Base-by-base conservation (phyloP, 1,140 invertebrate species). In the Heliconius nattereri region DNA sequence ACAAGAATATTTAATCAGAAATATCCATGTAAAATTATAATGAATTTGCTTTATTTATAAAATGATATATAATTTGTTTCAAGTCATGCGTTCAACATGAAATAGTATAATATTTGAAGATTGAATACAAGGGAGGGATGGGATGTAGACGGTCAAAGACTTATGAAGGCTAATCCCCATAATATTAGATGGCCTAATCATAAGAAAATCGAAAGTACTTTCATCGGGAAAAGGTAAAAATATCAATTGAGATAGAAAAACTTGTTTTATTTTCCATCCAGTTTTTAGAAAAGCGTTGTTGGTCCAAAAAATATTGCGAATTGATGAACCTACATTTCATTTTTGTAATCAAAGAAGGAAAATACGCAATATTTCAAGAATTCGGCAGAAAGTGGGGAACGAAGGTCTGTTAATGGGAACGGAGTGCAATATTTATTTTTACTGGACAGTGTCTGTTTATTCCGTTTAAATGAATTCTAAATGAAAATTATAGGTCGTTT, bases 401-500 rank as follows among this genome's bases (percentile, higher is more conserved):
- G 32, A 35, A 35, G 32, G 32, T 7, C 6, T 35, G 1, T 35
- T 1, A 32, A 32, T 7, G 32, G 32, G 32, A 32, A 32, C 5
- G 5, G 32, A 32, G 32, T 32, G 32, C 32, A 32, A 32, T 32
- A 32, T 32, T 32, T 6, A 32, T 2, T 66, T 66, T 66, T 3
- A 66, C 60, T 66, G 11, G 23, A 66, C 23, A 66, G 23, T 66
- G 11, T 29, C 26, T 29, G 60, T 26, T 85, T 88, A 88, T 86
- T 89, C 85, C 88, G 88, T 92, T 91, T 85, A 90, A 91, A 91
- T 90, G 85, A 84, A 91, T 92, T 91, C 90, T 91, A 89, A 92
- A 91, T 90, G 87, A 89, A 91, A 90, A 86, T 92, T 87, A 80
- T 85, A 85, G 89, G 91, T 90, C 91, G 89, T 93, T 92, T 91